Percentiles rank a stretch among this genome's conserved stretches.
These are phyloP conservation scores for Avahi laniger DNA, from an alignment of 2,797 vertebrate species.

Conservation along the genomic window DNA sequence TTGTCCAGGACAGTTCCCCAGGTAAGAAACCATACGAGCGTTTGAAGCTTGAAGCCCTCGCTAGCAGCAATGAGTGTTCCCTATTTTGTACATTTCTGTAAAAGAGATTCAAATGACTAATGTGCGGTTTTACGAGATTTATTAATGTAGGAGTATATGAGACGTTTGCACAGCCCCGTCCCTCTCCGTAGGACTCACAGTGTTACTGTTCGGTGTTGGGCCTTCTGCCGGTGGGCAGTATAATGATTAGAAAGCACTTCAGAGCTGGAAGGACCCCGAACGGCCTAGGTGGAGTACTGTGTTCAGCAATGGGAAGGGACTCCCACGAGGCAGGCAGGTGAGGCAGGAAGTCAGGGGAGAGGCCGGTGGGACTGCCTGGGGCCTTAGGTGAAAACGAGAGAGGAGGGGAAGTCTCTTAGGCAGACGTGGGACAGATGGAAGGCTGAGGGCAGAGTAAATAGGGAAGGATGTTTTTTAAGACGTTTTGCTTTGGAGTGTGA, in stretches of 20 bases:
- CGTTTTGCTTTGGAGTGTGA: background rate
- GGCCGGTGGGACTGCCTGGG: too few species aligned
- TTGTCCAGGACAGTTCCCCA: background rate
- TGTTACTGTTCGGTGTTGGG: fast-evolving
- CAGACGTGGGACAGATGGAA: fast-evolving
- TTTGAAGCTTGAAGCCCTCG: background rate
- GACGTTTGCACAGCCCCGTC: fast-evolving
- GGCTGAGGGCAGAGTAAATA: fast-evolving
- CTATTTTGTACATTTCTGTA: background rate
- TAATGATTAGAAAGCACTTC: fast-evolving
- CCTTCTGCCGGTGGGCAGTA: fast-evolving
- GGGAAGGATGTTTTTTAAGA: too few species aligned
- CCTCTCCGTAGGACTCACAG: background rate
- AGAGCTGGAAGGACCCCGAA: background rate
- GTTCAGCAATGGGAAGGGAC: background rate
- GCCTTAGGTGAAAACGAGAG: too few species aligned
- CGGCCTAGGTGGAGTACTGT: background rate
- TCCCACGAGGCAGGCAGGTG: background rate
- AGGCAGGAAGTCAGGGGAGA: background rate
- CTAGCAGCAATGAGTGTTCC: too few species aligned
- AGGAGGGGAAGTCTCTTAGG: too few species aligned
- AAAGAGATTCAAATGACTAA: background rate
- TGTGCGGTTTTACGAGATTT: fast-evolving
- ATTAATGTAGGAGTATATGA: fast-evolving
- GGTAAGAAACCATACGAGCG: background rate